Evolutionary conservation across 92 coral and sea anemone genomes (phyloP).

Genomic region (Pocillopora grandis): DNA sequence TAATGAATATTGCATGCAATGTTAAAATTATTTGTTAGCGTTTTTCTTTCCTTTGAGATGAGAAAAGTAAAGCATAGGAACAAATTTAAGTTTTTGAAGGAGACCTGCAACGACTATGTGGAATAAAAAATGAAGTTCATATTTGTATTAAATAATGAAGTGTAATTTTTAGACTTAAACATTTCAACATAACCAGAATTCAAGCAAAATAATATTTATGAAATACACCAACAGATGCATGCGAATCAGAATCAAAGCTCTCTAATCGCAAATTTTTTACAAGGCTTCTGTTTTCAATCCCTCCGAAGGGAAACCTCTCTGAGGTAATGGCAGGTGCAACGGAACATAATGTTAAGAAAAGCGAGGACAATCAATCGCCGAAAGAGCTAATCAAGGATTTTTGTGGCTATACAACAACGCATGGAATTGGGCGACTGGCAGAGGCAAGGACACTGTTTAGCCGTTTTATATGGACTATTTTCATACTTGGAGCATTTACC

Average conservation of each 20-base stretch:
- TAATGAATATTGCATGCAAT: too few species aligned
- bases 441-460: conserved; percentile 36
- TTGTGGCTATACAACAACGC: conserved; percentile 55
- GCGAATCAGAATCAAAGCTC: neutral
- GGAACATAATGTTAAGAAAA: neutral
- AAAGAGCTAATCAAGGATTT: conserved; percentile 42
- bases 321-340: conserved; percentile 14
- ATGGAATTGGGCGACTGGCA: conserved; percentile 59
- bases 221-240: neutral
- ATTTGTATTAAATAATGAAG: too few species aligned
- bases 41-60: too few species aligned
- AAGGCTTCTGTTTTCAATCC: neutral
- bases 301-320: too few species aligned
- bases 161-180: too few species aligned
- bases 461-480: conserved; percentile 41
- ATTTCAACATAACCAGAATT: too few species aligned
- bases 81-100: too few species aligned
- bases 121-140: too few species aligned
- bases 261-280: neutral
- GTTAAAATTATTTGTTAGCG: too few species aligned
- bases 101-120: too few species aligned
- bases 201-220: neutral
- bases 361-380: neutral
- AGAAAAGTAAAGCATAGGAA: too few species aligned
- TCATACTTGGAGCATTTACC: conserved; percentile 40